Conservation (phyloP, 2,888 invertebrate genomes). For the Pterostichus niger region DNA sequence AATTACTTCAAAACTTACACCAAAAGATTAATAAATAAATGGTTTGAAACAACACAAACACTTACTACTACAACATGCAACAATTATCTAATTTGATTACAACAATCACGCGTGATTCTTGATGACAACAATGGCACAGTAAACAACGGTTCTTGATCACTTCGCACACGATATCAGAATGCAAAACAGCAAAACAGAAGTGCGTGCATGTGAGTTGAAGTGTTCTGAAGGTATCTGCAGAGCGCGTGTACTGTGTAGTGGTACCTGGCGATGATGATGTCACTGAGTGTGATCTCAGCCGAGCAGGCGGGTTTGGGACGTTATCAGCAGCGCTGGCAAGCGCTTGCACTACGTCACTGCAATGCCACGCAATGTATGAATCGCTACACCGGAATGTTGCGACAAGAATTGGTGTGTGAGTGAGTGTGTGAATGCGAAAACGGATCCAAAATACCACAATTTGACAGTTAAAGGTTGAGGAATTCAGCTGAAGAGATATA, state of each 20-base stretch:
- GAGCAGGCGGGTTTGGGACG: constrained; percentile 13
- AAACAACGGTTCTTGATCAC: no score
- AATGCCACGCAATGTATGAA: constrained; percentile 33
- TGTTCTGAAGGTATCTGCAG: constrained; percentile 13
- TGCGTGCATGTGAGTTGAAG: background rate
- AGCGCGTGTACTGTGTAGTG: constrained; percentile 25
- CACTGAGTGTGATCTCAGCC: constrained; percentile 46
- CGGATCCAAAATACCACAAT: no score
- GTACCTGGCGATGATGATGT: constrained; percentile 56
- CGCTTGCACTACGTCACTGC: constrained; percentile 48
- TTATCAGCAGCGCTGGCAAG: constrained; percentile 47
- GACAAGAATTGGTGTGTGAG: background rate
- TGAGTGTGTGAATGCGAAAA: no score
- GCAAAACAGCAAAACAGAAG: background rate
- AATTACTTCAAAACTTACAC: background rate
- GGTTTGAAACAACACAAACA: background rate
- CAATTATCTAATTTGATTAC: background rate
- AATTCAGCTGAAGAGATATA: no score
- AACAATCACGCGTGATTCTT: constrained; percentile 4
- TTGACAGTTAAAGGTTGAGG: no score
- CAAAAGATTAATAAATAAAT: background rate
- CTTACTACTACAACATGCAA: no score
- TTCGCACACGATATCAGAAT: no score
- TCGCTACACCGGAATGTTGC: constrained; percentile 33
- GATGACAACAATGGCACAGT: background rate